Evolutionary conservation across 1,140 invertebrate genomes (phyloP).

Genomic region (Diabrotica undecimpunctata): DNA sequence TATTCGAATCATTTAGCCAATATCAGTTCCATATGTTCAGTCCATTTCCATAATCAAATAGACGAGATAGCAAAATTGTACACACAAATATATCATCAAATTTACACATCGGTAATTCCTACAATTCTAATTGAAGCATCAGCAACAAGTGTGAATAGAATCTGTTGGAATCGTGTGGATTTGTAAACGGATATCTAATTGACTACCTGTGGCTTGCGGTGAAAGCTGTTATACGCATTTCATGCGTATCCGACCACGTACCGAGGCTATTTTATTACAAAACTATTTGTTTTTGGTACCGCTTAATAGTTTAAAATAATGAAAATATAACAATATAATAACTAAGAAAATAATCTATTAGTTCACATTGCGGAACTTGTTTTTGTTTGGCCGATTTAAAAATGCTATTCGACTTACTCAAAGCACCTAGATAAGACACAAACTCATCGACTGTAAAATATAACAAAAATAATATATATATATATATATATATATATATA

Average conservation of each 20-base stretch:
- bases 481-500: no score
- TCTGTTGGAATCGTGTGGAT: constrained; percentile 31
- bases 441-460: no score
- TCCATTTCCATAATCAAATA: constrained; percentile 33
- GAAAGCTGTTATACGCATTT: constrained; percentile 19
- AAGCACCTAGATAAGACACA: no score
- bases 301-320: no score
- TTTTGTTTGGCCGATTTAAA: no score
- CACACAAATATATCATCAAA: not conserved
- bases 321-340: no score
- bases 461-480: no score
- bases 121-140: constrained; percentile 3
- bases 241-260: not conserved
- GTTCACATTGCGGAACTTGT: no score
- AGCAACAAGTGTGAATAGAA: constrained; percentile 32
- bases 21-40: constrained; percentile 32
- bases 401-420: no score
- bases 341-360: no score
- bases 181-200: constrained; percentile 32
- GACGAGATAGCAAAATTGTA: constrained; percentile 25
- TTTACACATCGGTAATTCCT: constrained; percentile 1
- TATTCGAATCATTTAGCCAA: constrained; percentile 27
- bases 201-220: constrained; percentile 32
- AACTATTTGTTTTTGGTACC: no score
- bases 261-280: no score